Evolutionary conservation across 2,797 vertebrate species (phyloP).

Genomic region (Phoebastria nigripes): DNA sequence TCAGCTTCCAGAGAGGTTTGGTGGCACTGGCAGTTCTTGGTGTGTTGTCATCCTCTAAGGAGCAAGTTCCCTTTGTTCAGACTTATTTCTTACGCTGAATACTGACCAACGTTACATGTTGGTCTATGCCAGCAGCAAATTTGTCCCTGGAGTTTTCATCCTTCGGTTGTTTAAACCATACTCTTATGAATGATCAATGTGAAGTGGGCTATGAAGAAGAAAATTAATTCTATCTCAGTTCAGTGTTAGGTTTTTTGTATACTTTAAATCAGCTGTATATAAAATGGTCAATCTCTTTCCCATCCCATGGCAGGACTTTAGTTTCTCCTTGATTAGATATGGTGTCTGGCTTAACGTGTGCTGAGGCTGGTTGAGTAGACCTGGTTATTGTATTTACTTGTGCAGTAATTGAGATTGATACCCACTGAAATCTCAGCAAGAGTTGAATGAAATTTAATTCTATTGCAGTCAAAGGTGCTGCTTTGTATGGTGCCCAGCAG

Average conservation of each 20-base stretch:
- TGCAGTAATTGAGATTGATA: neutral
- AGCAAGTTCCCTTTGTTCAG: neutral
- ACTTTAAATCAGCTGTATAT: neutral
- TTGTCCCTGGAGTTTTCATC: neutral
- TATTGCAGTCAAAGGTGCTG: neutral
- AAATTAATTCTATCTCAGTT: neutral
- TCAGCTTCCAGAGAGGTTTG: neutral
- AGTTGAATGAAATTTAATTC: neutral
- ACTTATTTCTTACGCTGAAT: neutral
- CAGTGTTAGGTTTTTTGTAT: neutral
- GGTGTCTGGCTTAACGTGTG: neutral
- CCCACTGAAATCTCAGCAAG: neutral
- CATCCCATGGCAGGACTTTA: neutral
- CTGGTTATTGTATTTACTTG: neutral
- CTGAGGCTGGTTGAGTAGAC: neutral
- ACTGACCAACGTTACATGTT: neutral
- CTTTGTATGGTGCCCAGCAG: neutral
- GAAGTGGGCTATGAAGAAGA: neutral
- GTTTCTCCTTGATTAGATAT: neutral
- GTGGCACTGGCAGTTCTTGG: neutral
- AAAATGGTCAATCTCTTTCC: neutral
- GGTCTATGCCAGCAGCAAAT: neutral
- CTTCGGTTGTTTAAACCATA: neutral
- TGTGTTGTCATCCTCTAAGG: neutral
- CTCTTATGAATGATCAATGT: neutral